Evolutionary conservation across 1,140 invertebrate species (phyloP).

Genomic region (Drosophila melanica): DNA sequence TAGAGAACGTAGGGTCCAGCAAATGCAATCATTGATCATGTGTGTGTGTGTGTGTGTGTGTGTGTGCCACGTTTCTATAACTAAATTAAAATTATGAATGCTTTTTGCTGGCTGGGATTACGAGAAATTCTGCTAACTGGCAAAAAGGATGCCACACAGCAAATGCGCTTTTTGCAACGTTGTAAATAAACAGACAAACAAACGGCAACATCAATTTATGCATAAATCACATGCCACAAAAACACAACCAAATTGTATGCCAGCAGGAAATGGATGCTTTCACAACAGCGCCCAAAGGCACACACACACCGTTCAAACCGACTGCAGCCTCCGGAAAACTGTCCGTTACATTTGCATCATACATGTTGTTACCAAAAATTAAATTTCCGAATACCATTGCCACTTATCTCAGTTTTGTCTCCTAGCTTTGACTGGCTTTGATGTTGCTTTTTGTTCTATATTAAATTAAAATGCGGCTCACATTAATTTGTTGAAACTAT

Average conservation of each 20-base stretch:
- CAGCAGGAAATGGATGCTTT: slow-evolving; percentile 50
- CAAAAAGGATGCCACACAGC: slow-evolving; percentile 50
- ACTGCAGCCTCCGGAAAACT: background rate
- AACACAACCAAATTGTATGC: slow-evolving; percentile 68
- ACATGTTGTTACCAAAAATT: slow-evolving; percentile 55
- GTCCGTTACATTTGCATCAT: slow-evolving; percentile 22
- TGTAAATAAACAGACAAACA: slow-evolving; percentile 43
- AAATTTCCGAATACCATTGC: slow-evolving; percentile 60
- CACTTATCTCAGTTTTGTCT: slow-evolving; percentile 40
- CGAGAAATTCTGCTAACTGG: slow-evolving; percentile 30
- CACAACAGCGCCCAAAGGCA: background rate
- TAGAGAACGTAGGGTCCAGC: slow-evolving; percentile 13
- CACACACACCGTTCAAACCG: background rate
- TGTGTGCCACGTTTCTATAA: slow-evolving; percentile 53
- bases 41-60: slow-evolving; percentile 24
- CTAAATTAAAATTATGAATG: slow-evolving; percentile 77
- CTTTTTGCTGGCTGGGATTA: slow-evolving; percentile 48
- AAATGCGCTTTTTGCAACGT: slow-evolving; percentile 65
- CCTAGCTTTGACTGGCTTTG: background rate
- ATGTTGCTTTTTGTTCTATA: slow-evolving; percentile 3
- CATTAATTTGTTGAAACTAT: slow-evolving; percentile 45
- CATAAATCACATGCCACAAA: slow-evolving; percentile 69
- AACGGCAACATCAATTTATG: slow-evolving; percentile 69
- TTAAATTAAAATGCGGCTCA: slow-evolving; percentile 36
- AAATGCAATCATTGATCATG: slow-evolving; percentile 64